Conservation (phyloP, 1,140 invertebrate species). For the Philopotamus ludificatus region DNA sequence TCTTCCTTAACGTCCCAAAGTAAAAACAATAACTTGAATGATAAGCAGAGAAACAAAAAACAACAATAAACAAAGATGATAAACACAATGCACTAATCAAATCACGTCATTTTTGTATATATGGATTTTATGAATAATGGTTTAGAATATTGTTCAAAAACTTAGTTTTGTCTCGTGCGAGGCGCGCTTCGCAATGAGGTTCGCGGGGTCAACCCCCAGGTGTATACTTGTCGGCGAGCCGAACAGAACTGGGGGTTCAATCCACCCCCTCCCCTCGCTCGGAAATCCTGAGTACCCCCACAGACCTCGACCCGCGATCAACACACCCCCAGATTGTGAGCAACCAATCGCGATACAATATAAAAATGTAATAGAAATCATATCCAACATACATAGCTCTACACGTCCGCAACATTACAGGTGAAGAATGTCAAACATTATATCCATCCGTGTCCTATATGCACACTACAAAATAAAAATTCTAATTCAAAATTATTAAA, state of each 20-base stretch:
- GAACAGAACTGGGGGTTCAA: conserved; percentile 7
- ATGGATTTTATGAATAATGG: neutral
- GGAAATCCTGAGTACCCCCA: neutral
- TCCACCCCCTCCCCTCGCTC: neutral
- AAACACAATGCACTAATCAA: neutral
- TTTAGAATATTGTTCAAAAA: too few species aligned
- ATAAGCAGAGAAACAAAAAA: neutral
- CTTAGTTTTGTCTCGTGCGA: too few species aligned
- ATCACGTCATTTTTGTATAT: neutral
- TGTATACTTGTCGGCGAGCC: conserved; percentile 1
- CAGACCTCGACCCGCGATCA: neutral
- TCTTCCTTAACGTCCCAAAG: too few species aligned
- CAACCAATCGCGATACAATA: conserved; percentile 11
- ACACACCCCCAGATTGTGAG: conserved; percentile 1
- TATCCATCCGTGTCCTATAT: too few species aligned
- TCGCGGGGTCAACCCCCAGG: neutral
- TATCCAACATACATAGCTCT: neutral
- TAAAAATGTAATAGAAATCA: conserved; percentile 15
- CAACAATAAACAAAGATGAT: too few species aligned
- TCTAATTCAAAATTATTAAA: too few species aligned
- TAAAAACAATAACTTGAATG: too few species aligned
- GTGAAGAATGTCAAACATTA: neutral
- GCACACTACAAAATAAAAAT: too few species aligned
- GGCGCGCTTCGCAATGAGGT: neutral
- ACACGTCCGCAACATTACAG: neutral